A percentile compares a stretch with the other conserved stretches of the same genome.
Conservation (phyloP, 2,113 vertebrate genomes). For the Anhinga anhinga region DNA sequence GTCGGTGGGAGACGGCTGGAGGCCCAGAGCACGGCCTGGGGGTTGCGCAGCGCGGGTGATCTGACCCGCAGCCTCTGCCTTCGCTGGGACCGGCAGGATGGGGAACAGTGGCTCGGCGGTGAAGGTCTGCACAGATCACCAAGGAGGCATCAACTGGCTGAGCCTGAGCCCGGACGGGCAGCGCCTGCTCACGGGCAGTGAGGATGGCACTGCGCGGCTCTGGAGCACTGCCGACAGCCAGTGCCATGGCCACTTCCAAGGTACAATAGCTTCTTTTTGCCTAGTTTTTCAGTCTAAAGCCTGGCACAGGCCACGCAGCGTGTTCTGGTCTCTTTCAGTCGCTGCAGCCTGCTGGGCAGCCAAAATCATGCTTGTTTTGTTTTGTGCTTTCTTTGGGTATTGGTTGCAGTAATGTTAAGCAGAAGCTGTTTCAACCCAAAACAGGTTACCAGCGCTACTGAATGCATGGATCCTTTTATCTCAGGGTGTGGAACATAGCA, state of each 20-base stretch:
- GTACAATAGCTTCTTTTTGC: not conserved
- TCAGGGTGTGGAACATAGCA: not conserved
- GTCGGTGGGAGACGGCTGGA: not conserved
- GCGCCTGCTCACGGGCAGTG: constrained; percentile 80
- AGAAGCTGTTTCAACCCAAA: not conserved
- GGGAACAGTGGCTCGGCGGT: constrained; percentile 77
- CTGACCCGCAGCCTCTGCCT: not conserved
- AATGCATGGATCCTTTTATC: not conserved
- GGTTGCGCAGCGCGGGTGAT: not conserved
- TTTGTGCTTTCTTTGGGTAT: not conserved
- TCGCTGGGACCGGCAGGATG: constrained; percentile 43
- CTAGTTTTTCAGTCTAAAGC: not conserved
- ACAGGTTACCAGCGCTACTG: not conserved
- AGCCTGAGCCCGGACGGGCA: constrained; percentile 81
- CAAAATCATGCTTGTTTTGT: not conserved
- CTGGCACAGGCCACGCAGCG: not conserved
- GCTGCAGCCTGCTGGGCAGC: not conserved
- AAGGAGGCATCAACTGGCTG: constrained; percentile 83
- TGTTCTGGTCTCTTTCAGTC: not conserved
- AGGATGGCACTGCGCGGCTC: constrained; percentile 80
- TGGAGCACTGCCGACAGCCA: constrained; percentile 80
- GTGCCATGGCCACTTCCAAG: constrained; percentile 77
- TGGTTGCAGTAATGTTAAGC: not conserved
- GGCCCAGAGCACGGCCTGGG: not conserved
- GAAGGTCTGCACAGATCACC: constrained; percentile 78